Conservation (phyloP, 1,140 invertebrate species). For the Drosophila truncata region DNA sequence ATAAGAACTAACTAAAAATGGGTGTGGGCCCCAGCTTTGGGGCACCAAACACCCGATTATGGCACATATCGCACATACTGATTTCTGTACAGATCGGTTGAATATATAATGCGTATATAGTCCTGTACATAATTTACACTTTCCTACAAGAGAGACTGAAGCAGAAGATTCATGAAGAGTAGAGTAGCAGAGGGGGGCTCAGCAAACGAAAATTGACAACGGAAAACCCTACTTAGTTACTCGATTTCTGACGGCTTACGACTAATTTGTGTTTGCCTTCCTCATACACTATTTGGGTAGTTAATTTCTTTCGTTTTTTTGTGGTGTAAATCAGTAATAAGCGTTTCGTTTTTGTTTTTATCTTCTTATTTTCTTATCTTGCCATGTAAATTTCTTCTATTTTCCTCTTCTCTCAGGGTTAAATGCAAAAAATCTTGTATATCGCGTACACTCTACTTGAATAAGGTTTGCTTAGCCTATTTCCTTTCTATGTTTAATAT, state of each 20-base stretch:
- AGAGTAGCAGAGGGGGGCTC: slow-evolving; percentile 36
- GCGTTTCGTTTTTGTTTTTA: slow-evolving; percentile 71
- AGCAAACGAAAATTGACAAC: slow-evolving; percentile 76
- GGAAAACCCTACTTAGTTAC: slow-evolving; percentile 24
- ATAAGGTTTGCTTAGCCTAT: slow-evolving; percentile 40
- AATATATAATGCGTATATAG: slow-evolving; percentile 48
- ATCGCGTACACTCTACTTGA: slow-evolving; percentile 58
- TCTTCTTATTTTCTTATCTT: slow-evolving; percentile 31
- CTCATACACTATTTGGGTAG: slow-evolving; percentile 51
- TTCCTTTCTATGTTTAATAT: slow-evolving; percentile 38
- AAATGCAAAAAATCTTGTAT: slow-evolving; percentile 78
- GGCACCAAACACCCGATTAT: slow-evolving; percentile 48
- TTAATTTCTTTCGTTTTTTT: slow-evolving; percentile 40
- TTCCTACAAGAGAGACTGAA: slow-evolving; percentile 32
- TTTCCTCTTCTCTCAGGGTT: slow-evolving; percentile 57
- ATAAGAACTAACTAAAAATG: slow-evolving; percentile 48
- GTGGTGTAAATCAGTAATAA: slow-evolving; percentile 77
- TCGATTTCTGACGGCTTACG: slow-evolving; percentile 30
- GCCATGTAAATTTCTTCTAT: slow-evolving; percentile 76
- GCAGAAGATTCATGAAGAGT: slow-evolving; percentile 24
- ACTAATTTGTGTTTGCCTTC: slow-evolving; percentile 64
- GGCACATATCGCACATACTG: slow-evolving; percentile 78
- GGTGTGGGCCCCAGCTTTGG: neutral
- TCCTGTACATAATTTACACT: slow-evolving; percentile 79
- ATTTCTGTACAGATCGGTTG: slow-evolving; percentile 69